Base-by-base conservation (phyloP, 92 coral and sea anemone genomes). In the Metridium senile region DNA sequence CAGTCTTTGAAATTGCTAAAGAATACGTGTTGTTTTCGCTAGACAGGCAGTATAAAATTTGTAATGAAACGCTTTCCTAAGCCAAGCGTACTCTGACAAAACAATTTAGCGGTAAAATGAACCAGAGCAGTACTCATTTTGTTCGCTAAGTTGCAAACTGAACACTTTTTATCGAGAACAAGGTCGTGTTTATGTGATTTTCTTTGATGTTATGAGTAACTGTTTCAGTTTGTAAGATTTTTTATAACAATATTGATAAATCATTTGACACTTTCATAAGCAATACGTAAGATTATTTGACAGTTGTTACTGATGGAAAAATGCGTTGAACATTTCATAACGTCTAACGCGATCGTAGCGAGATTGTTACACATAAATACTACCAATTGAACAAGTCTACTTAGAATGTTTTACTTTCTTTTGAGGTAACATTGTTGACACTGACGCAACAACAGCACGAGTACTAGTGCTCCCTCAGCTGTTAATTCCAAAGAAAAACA, bases 401-500 rank as follows among this genome's bases (percentile, higher is more conserved):
- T 31, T 20, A 11, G 22, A 3, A 28, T 59, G 20, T 35, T 31
- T 63, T 28, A 30, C 28, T 63, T 63, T n/a, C 19, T 63, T 63
- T 63, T 9, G 69, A 63, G 23, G 39, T 63, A 28, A 63, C 27
- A 1, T 27, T 29, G 27, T 63, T 63, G 39, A 63, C 69, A 23
- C 13, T 63, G 45, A 63, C 45, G 69, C 66, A 22, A 61, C 66
- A 26, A 27, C 66, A 4, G 13, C 49, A 13, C 49, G 49, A 39
- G 49, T 39, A 54, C 61, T 6, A 61, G 66, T 26, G n/a, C 13
- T 23, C 66, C 30, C 66, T 61, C 31, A 61, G 66, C 66, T 61
- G 66, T 63, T 35, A 63, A 31, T 28, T 63, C 28, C 32, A 63
- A 63, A 63, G 45, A 19, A 28, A 28, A 63, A 63, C 69, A 63